Evolutionary conservation across 1,140 invertebrate genomes (phyloP), one percentile per base, ranked within the genome.

Genomic region (Neotoxoptera formosana): DNA sequence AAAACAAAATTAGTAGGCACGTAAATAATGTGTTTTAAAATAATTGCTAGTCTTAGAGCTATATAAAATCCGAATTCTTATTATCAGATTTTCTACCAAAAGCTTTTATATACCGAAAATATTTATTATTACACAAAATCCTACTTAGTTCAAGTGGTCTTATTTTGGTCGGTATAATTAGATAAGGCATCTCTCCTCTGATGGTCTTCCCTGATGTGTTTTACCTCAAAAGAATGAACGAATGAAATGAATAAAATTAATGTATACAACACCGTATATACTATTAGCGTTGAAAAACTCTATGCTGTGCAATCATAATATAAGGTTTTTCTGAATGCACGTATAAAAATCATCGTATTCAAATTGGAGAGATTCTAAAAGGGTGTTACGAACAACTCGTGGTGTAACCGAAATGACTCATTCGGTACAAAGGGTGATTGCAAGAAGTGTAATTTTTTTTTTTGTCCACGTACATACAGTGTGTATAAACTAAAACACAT

Each of bases 361-460:
- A 92, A 92, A 92, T 92, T 92, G 47, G 76, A 92, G 45, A 11
- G 47, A 81, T 76, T 36, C n/a, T 67, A 45, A 47, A 34, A 76
- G 90, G 90, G 90, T 91, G 60, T 91, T 91, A 76, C 56, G 48
- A 41, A 56, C 81, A 41, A 56, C 81, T 48, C 48, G 48, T 93
- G 47, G 90, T 76, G 81, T 86, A 93, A 86, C 48, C 14, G 25
- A 93, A 92, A 93, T 93, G 91, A 93, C 81, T 93, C 91, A 93
- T 93, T 93, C 34, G 1, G 76, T 36, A 51, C n/a, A 93, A 84
- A 93, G 91, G 91, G 91, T 56, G 81, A 56, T 93, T 51, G 91
- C 47, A 92, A 51, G 91, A 93, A 86, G 91, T 83, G 45, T 53
- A 92, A 84, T 92, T 92, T 91, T 91, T 76, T n/a, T 91, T 92